These are phyloP conservation scores for Raja brachyura DNA, from an alignment of 2,113 vertebrate species.

Conservation along the genomic window DNA sequence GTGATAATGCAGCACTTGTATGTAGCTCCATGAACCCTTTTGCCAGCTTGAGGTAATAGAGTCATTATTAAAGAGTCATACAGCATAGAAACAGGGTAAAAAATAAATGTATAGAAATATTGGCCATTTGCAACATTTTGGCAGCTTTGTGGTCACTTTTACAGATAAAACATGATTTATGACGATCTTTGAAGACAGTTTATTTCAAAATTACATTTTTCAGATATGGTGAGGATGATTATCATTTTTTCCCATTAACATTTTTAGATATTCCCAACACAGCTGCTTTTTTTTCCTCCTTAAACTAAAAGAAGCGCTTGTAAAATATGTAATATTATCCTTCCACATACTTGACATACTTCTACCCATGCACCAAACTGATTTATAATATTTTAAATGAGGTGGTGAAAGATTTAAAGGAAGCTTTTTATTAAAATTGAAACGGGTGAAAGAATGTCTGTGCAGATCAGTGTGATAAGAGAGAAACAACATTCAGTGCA, in stretches of 20 bases:
- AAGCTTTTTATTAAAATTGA: conserved; percentile 2
- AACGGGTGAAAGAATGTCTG: conserved; percentile 25
- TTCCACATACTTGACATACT: neutral
- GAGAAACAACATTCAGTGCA: neutral
- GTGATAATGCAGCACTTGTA: too few species aligned
- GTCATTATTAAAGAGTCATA: too few species aligned
- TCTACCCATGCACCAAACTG: neutral
- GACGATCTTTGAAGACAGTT: neutral
- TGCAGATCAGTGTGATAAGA: conserved; percentile 5
- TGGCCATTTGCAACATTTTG: neutral
- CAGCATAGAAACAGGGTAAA: too few species aligned
- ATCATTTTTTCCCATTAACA: neutral
- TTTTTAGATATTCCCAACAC: neutral
- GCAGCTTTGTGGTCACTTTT: neutral
- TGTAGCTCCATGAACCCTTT: too few species aligned
- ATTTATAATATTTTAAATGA: conserved; percentile 10
- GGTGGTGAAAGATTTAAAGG: conserved; percentile 12
- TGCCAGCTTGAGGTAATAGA: too few species aligned
- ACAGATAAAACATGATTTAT: neutral
- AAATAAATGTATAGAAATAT: too few species aligned
- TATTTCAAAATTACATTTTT: neutral
- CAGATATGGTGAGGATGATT: neutral
- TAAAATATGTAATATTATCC: neutral
- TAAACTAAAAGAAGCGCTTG: neutral
- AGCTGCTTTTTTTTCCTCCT: neutral